Evolutionary conservation across 2,113 vertebrate genomes (phyloP).

Genomic region (Sturnus vulgaris): DNA sequence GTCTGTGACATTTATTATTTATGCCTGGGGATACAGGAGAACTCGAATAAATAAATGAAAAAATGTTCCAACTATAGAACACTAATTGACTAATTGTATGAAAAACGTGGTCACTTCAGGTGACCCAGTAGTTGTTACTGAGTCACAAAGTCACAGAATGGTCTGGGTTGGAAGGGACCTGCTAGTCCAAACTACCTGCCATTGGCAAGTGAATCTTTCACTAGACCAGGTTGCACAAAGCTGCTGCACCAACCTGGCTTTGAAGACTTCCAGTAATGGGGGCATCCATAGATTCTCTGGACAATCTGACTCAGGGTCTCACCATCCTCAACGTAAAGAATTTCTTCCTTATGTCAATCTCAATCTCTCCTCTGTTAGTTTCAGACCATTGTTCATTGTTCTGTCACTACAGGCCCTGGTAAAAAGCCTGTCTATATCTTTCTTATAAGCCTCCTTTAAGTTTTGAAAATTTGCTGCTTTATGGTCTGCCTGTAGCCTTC

Average conservation of each 20-base stretch:
- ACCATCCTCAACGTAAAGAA: neutral
- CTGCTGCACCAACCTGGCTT: neutral
- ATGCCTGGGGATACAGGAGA: neutral
- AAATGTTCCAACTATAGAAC: neutral
- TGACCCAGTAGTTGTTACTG: neutral
- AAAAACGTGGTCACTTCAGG: neutral
- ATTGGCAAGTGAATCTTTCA: neutral
- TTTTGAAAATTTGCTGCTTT: neutral
- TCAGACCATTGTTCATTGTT: neutral
- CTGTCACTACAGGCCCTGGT: neutral
- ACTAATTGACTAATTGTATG: neutral
- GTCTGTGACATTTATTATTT: neutral
- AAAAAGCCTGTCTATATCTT: neutral
- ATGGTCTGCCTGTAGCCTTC: neutral
- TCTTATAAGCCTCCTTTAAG: neutral
- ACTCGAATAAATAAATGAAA: neutral
- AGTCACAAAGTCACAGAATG: neutral
- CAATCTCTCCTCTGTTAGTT: neutral
- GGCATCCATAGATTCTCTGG: neutral
- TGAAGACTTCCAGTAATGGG: neutral
- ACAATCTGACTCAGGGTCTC: neutral
- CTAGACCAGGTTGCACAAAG: neutral
- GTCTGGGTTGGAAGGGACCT: neutral
- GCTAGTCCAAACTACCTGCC: neutral
- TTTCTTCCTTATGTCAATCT: neutral